These are phyloP conservation scores for Crypturellus undulatus DNA, from an alignment of 2,113 vertebrate species.

Conservation along the genomic window DNA sequence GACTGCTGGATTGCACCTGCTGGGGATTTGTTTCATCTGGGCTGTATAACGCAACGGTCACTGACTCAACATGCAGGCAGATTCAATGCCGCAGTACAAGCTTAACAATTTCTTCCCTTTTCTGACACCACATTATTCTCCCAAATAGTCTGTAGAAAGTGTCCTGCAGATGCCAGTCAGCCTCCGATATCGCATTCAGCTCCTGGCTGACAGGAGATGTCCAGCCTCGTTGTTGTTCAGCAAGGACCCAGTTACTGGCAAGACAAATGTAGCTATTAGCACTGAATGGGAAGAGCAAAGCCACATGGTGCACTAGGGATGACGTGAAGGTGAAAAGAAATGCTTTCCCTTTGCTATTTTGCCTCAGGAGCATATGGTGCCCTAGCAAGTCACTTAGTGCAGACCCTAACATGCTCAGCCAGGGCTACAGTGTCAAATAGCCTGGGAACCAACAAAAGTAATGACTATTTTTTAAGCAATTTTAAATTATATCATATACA, in stretches of 20 bases:
- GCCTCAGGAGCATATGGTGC: neutral
- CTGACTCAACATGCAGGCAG: neutral
- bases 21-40: neutral
- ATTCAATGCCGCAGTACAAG: neutral
- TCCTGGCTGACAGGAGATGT: neutral
- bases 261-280: neutral
- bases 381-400: neutral
- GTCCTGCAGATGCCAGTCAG: neutral
- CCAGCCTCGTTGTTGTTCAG: neutral
- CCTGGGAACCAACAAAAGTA: neutral
- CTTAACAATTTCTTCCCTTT: neutral
- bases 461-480: neutral
- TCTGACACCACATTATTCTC: neutral
- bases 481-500: neutral
- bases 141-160: neutral
- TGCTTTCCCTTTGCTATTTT: neutral
- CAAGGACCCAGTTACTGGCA: neutral
- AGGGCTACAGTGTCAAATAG: neutral
- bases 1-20: accelerated
- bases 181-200: neutral
- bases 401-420: neutral
- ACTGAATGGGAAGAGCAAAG: neutral
- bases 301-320: neutral
- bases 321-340: neutral
- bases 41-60: neutral